Evolutionary conservation across 2,113 vertebrate species (phyloP), one percentile per base, ranked within the genome.

Genomic region (Ramphastos sulfuratus): DNA sequence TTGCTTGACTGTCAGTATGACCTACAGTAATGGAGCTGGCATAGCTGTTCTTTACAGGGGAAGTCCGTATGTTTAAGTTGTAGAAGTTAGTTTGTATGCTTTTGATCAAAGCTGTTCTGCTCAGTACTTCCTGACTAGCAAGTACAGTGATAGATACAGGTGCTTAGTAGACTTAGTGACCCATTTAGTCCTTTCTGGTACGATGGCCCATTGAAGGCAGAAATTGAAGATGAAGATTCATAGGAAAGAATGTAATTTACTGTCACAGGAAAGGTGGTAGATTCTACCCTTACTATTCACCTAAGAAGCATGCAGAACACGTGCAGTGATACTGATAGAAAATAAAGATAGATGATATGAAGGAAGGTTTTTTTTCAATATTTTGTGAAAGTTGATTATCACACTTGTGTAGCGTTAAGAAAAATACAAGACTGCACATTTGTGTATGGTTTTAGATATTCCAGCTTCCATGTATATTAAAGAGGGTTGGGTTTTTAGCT

Each of bases 31-130:
- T 59, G 31, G 58, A 82, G 56, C 78, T 15, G 33, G 31, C 7
- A 6, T 58, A 65, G 33, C 65, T 77, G n/a, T n/a, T 92, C 44
- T 69, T 69, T 19, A 9, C 28, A 42, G 39, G 44, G 35, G 3
- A 69, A 61, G 19, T 48, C 50, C 11, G 0, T 87, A 9, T 46
- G 7, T 76, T 82, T 69, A 60, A 75, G 16, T 63, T 82, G 39
- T 55, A 84, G 48, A 54, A 70, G 37, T 13, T 66, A 78, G 46
- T 44, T 74, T 75, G 28, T 60, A 24, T 0, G 4, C 48, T 64
- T 77, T 37, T 93, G 75, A 89, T 87, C 67, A 94, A 94, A 91
- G 87, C 50, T 87, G 79, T 91, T 85, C 54, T 87, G 63, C 58
- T 69, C 69, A 15, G 12, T 24, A 9, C 33, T 87, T 89, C 42